Conservation (phyloP, 2,113 vertebrate genomes). For the Centropus bengalensis region DNA sequence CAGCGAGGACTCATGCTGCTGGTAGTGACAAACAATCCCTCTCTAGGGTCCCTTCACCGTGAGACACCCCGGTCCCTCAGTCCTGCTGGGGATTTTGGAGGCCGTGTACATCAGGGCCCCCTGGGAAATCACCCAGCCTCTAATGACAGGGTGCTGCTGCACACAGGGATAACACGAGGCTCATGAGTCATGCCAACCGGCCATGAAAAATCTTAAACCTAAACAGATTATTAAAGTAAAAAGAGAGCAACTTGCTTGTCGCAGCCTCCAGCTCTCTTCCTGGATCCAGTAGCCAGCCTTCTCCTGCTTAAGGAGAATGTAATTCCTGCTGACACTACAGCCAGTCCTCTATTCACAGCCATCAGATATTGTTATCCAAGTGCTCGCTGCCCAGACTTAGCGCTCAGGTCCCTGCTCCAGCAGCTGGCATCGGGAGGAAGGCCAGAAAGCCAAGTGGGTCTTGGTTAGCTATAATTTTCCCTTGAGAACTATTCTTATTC, state of each 20-base stretch:
- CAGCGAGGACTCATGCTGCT: background rate
- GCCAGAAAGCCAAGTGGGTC: background rate
- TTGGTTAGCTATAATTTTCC: background rate
- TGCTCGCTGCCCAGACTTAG: background rate
- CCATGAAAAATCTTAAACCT: background rate
- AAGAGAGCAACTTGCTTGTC: background rate
- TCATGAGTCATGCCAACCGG: background rate
- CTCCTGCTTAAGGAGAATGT: background rate
- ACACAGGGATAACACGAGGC: background rate
- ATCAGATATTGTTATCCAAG: accelerated
- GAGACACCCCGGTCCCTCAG: too few relatives aligned
- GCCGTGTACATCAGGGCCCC: background rate
- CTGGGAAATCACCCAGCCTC: background rate
- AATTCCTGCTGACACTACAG: too few relatives aligned
- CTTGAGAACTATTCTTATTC: background rate
- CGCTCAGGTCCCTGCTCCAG: background rate
- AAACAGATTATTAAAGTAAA: background rate
- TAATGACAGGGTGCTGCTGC: background rate
- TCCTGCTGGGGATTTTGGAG: accelerated
- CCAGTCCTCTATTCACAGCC: background rate
- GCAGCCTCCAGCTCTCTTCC: background rate
- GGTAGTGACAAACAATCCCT: background rate
- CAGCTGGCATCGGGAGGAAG: background rate
- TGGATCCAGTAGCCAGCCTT: background rate
- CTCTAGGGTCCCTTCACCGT: accelerated